Evolutionary conservation across 2,888 invertebrate genomes (phyloP), one percentile per base, ranked within the genome.

Genomic region (Stenodema calcarata): DNA sequence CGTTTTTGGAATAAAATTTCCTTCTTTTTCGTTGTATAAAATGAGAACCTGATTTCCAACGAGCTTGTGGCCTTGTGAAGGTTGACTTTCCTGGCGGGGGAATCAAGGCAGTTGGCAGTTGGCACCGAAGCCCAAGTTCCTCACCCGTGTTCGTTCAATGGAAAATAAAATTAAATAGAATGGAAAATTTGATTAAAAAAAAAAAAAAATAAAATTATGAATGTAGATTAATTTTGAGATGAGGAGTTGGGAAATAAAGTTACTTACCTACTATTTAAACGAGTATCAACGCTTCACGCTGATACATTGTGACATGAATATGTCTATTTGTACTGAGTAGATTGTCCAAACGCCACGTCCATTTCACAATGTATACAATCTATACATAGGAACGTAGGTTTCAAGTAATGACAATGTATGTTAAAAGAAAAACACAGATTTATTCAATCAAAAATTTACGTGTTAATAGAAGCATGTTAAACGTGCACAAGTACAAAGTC

Each of bases 41-140:
- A 69, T 82, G 44, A 70, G 84, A 87, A 99, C 99, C 98, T 99
- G 99, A 93, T 99, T 99, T 92, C 99, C 99, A 91, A 99, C 99
- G 93, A 99, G 98, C 90, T 95, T 95, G 92, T 99, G 99, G 99
- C 95, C 92, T 99, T 99, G 93, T 99, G 97, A 91, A 98, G 94
- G 92, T 98, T 97, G 90, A 95, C 94, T 92, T 97, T 96, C 91
- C 98, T 95, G 88, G 98, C 96, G 89, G 99, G 96, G 90, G 98
- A 98, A 93, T 99, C 99, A 93, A 99, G 93, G 93, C 99, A 99
- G 91, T 95, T 96, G n/a, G n/a, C n/a, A n/a, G 92, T 95, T 95
- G 92, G 95, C 95, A 92, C 94, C 95, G 91, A 94, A 94, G 91
- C 95, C 97, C 92, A 96, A 92, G 93, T 97, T 98, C 91, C 96